Evolutionary conservation across 2,797 vertebrate species (phyloP).

Genomic region (Tokudaia muenninki): DNA sequence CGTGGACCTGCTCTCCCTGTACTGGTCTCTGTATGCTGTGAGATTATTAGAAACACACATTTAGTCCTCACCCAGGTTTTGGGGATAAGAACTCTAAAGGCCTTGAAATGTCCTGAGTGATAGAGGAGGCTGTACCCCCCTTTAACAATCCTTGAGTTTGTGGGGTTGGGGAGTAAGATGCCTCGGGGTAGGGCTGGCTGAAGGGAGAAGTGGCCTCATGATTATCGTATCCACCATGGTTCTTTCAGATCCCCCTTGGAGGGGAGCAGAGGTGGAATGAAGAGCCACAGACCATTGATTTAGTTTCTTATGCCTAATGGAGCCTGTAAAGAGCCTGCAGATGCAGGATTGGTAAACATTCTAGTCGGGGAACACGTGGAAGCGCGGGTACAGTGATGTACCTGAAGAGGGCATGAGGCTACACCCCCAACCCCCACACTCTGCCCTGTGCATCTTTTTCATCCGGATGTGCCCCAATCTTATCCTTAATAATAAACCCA

Average conservation of each 20-base stretch:
- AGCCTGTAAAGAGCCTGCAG: background rate
- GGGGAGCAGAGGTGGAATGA: background rate
- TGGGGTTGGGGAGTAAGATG: background rate
- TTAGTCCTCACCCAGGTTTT: background rate
- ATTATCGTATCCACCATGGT: background rate
- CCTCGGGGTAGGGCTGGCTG: background rate
- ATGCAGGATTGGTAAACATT: background rate
- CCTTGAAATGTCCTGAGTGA: background rate
- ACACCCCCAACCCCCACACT: too few relatives aligned
- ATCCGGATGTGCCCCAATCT: background rate
- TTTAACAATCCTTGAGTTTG: background rate
- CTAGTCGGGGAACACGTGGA: background rate
- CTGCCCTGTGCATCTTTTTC: background rate
- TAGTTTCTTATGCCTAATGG: background rate
- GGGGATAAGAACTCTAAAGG: background rate
- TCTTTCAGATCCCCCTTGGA: background rate
- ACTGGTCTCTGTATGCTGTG: too few relatives aligned
- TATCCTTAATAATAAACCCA: background rate
- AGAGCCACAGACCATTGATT: background rate
- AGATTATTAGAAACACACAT: background rate
- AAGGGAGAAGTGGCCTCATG: background rate
- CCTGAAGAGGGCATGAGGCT: background rate
- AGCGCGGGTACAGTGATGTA: background rate
- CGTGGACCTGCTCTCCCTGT: background rate
- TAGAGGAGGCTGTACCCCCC: background rate